phyloP scores from a whole-genome alignment of 1,140 invertebrate species.

The Frieseomelitta varia region DNA sequence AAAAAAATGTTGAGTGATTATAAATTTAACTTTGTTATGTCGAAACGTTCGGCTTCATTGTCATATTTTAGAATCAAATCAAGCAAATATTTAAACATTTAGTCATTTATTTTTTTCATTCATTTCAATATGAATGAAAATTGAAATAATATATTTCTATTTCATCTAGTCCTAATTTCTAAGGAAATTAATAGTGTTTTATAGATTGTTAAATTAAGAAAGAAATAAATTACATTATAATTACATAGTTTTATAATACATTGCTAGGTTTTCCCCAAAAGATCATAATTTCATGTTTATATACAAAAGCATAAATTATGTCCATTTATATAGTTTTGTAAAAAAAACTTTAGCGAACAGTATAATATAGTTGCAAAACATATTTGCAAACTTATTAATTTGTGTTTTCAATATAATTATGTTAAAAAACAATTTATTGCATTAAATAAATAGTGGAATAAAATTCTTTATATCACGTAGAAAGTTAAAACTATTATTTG shows the following conservation, averaged over 20 bases:
- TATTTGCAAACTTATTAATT: neutral
- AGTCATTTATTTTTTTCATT: neutral
- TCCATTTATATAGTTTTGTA: constrained; percentile 35
- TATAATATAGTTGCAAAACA: neutral
- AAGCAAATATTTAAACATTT: neutral
- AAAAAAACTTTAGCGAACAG: neutral
- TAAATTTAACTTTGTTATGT: constrained; percentile 34
- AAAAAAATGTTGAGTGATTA: constrained; percentile 34
- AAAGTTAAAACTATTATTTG: neutral
- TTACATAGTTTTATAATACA: no score
- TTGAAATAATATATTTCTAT: neutral
- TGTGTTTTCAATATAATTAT: constrained; percentile 21
- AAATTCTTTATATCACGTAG: no score
- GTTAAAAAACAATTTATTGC: constrained; percentile 24
- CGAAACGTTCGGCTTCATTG: neutral
- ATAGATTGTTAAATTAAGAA: neutral
- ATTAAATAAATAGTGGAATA: constrained; percentile 30
- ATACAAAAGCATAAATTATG: constrained; percentile 40
- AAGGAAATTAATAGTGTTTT: neutral
- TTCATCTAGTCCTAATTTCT: neutral
- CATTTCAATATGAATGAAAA: neutral
- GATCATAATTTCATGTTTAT: constrained; percentile 6
- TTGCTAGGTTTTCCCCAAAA: no score
- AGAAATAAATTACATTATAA: neutral
- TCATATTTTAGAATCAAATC: neutral